Percentiles rank a stretch among this genome's conserved stretches.
These are phyloP conservation scores for Onychomys torridus DNA, from an alignment of 2,797 vertebrate species.

Conservation along the genomic window DNA sequence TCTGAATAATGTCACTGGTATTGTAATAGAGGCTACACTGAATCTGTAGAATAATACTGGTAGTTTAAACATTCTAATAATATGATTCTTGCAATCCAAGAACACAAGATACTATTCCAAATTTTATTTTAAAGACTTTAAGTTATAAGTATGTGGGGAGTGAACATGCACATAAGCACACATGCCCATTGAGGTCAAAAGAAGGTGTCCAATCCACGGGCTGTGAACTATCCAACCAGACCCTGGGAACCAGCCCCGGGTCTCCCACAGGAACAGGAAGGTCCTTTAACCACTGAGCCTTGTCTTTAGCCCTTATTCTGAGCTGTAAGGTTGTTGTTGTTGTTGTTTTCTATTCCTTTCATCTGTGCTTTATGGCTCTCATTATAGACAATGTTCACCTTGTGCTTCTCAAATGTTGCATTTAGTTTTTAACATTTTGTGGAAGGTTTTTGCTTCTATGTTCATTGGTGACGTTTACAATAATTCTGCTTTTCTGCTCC, in stretches of 20 bases:
- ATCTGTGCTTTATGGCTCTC: neutral
- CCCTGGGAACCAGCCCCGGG: neutral
- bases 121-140: neutral
- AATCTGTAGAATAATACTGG: neutral
- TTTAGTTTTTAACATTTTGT: neutral
- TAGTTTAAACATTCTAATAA: neutral
- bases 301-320: neutral
- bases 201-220: neutral
- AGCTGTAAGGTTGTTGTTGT: neutral
- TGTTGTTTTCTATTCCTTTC: neutral
- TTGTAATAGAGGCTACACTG: neutral
- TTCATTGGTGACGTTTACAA: neutral
- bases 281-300: neutral
- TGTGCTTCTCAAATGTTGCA: neutral
- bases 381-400: neutral
- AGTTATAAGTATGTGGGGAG: neutral
- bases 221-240: neutral
- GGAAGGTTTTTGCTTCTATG: neutral
- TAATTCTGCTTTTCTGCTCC: neutral
- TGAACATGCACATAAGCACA: neutral
- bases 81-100: neutral
- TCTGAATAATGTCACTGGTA: neutral
- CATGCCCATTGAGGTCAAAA: neutral
- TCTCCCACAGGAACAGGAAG: neutral
- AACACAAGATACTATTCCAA: neutral